Evolutionary conservation across 2,888 invertebrate genomes (phyloP), one percentile per base, ranked within the genome.

Genomic region (Drosophila testacea): DNA sequence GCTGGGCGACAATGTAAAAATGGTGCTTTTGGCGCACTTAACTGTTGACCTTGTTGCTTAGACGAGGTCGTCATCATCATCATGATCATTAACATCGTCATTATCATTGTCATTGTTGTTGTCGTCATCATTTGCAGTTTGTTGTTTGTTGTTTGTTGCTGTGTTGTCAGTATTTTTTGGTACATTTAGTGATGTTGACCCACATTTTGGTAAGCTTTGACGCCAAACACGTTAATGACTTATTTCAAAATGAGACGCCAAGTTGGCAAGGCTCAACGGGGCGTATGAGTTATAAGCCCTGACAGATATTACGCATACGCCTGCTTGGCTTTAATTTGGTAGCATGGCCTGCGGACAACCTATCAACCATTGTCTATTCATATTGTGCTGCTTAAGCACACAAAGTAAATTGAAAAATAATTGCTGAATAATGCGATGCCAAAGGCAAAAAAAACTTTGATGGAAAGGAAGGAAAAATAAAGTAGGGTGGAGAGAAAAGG

Each of bases 351-450:
- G 39, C 30, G 38, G 72, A 4, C 16, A 22, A 16, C 41, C 28
- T 47, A 50, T 44, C 47, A 54, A 38, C 39, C 50, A 32, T 72
- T 61, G 67, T 72, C 69, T 65, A 59, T 65, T 68, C 64, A 60
- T 47, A 59, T 55, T 66, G 56, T 32, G 63, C 51, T 70, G 47
- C 67, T 57, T 56, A 57, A 60, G 71, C 30, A 78, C 67, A 78
- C 28, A 51, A 80, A 80, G 59, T 57, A 80, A 88, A 83, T 88
- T 86, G 88, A 64, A 86, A 86, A 88, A 78, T 86, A 83, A 83
- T 83, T 83, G 78, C 69, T 62, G 50, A 73, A 73, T 76, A 73
- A 84, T 77, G 50, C 7, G 59, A 16, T 34, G 54, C 54, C 54
- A 13, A 46, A 38, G 52, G 44, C 42, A 30, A 66, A 46, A 60